Conservation (phyloP, 2,888 invertebrate genomes). For the Temnothorax rugatulus region DNA sequence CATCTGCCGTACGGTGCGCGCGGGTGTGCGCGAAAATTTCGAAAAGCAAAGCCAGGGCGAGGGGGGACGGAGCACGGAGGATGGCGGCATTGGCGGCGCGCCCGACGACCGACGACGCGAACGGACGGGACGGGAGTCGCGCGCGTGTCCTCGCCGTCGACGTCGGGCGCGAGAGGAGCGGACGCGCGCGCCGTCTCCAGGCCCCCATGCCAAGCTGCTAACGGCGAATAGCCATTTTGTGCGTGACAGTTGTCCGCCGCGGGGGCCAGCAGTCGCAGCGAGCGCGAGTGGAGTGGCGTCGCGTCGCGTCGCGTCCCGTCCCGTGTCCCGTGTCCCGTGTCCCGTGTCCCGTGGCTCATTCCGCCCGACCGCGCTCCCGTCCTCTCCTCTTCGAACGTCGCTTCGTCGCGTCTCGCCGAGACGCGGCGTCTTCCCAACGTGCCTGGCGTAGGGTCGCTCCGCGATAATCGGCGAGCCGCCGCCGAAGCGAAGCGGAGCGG, state of each 20-base stretch:
- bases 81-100: constrained; percentile 16
- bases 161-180: constrained; percentile 52
- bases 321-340: neutral
- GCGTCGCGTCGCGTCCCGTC: neutral
- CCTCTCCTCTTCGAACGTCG: neutral
- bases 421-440: constrained; percentile 1
- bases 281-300: neutral
- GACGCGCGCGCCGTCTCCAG: constrained; percentile 85
- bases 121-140: constrained; percentile 8
- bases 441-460: neutral
- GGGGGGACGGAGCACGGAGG: constrained; percentile 55
- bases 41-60: constrained; percentile 47
- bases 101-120: neutral
- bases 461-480: neutral
- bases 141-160: constrained; percentile 30
- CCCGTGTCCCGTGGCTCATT: neutral
- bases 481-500: neutral
- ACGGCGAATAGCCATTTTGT: constrained; percentile 90
- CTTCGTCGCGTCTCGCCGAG: constrained; percentile 56
- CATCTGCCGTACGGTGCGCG: neutral
- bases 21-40: constrained; percentile 35
- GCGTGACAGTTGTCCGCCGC: constrained; percentile 87
- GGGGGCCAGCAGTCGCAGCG: constrained; percentile 44
- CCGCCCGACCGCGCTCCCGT: no score
- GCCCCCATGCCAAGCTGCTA: constrained; percentile 87